Evolutionary conservation across 1,140 invertebrate species (phyloP).

Genomic region (Melipona quadrifasciata): DNA sequence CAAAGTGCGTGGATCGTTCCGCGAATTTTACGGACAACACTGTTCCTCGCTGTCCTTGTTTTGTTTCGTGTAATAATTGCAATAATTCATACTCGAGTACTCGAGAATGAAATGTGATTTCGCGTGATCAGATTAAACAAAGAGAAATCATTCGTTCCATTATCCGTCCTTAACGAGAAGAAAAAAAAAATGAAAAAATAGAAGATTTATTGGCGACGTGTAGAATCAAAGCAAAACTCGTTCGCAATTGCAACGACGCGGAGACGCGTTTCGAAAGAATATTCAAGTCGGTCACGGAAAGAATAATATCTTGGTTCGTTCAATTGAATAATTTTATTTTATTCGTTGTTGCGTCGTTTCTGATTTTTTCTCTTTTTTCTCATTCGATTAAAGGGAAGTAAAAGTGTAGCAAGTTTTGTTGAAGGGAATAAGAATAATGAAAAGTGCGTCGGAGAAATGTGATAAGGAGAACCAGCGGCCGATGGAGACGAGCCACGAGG

Average conservation of each 20-base stretch:
- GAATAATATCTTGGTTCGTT: background rate
- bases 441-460: conserved; percentile 50
- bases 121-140: background rate
- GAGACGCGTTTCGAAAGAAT: background rate
- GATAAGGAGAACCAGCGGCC: conserved; percentile 71
- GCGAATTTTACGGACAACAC: conserved; percentile 44
- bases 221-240: too few relatives aligned
- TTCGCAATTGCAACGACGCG: background rate
- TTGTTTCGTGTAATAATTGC: background rate
- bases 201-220: background rate
- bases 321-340: conserved; percentile 8
- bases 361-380: background rate
- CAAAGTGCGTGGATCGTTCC: conserved; percentile 72
- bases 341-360: background rate
- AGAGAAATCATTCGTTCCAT: background rate
- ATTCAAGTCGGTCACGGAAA: background rate
- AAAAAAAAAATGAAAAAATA: background rate
- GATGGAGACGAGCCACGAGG: conserved; percentile 39
- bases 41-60: background rate
- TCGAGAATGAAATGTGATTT: background rate
- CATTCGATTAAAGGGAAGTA: background rate
- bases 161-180: too few relatives aligned
- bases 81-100: background rate
- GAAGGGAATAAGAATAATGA: conserved; percentile 41
- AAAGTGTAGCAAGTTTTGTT: background rate